Evolutionary conservation across 2,888 invertebrate genomes (phyloP), one percentile per base, ranked within the genome.

Genomic region (Phyllotreta striolata): DNA sequence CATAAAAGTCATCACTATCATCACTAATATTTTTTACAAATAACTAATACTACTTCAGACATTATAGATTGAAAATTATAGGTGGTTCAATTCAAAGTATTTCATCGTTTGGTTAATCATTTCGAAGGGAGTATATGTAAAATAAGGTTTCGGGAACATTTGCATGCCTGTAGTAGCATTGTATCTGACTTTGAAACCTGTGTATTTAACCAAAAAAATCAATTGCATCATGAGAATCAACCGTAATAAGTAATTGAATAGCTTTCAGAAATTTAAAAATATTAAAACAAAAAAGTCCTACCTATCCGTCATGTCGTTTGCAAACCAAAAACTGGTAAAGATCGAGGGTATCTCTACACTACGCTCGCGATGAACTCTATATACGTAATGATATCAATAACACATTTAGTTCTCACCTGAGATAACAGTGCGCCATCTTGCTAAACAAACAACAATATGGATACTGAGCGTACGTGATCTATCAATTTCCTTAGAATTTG

Each of bases 361-460:
- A 24, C 24, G 4, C 24, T 24, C 24, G 12, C 62, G 66, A 43
- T 44, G 58, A 61, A 51, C 62, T 54, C 60, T 57, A 61, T 35
- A 44, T 62, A 52, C 62, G 62, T 57, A 66, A 63, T 69, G 69
- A 66, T 66, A 58, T 52, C 46, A 52, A 61, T 61, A 52, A 60
- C 44, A 62, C 46, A 55, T 35, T 35, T 57, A 51, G 46, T 63
- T 63, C 56, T 62, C 69, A 68, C 68, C 65, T 66, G 66, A 44
- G 64, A 55, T 51, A 47, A 24, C 58, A 59, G 63, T 61, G 69
- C 72, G 73, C 72, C 72, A 72, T 72, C 73, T 73, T 73, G 70
- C 69, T 70, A 67, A 64, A 59, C 65, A 68, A 66, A 71, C 68
- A 69, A 71, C 70, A 73, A 73, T 68, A 73, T 74, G 75, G 74